Base-by-base conservation (phyloP, 2,797 vertebrate species). In the Labroides dimidiatus region DNA sequence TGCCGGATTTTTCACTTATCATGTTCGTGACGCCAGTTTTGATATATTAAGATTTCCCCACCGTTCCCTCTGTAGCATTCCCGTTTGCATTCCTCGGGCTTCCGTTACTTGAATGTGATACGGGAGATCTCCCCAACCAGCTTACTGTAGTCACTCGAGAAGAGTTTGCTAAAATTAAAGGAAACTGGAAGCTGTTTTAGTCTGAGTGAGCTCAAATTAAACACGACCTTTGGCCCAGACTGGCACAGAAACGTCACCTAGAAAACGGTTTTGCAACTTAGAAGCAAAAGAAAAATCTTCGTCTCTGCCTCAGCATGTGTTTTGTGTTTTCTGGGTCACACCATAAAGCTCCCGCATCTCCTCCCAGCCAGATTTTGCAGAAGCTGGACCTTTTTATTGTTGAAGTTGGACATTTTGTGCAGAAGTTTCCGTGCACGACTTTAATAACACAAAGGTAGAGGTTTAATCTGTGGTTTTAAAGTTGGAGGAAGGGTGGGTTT, bases 161-260 rank as follows among this genome's bases (percentile, higher is more conserved):
- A 33, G 47, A 42, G 19, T 64, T 77, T 7, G 45, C 67, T 51
- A 61, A 69, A 76, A 75, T 70, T 61, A 50, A 68, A 85, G 84
- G 84, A 89, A 88, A 89, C 82, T 69, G 76, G 74, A 27, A 36
- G 16, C 69, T 69, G 54, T 36, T 44, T 50, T 4, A 0, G 61
- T 27, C 15, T 64, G 13, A 48, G 67, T 4, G 55, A 66, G 24
- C 49, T 56, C 4, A 30, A 41, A 42, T 19, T 12, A 41, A 39
- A 39, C 17, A n/a, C 16, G 63, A 72, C 24, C 62, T 17, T 39
- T 24, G 20, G 50, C 12, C 10, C 17, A 39, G 37, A 39, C 10
- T 39, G 10, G 44, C 44, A 20, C 4, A 42, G 16, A 15, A 42
- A 33, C 6, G 6, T 27, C 3, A 27, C 24, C 24, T 27, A 27